Conservation (phyloP, 1,140 invertebrate species). For the Laodelphax striatellus region DNA sequence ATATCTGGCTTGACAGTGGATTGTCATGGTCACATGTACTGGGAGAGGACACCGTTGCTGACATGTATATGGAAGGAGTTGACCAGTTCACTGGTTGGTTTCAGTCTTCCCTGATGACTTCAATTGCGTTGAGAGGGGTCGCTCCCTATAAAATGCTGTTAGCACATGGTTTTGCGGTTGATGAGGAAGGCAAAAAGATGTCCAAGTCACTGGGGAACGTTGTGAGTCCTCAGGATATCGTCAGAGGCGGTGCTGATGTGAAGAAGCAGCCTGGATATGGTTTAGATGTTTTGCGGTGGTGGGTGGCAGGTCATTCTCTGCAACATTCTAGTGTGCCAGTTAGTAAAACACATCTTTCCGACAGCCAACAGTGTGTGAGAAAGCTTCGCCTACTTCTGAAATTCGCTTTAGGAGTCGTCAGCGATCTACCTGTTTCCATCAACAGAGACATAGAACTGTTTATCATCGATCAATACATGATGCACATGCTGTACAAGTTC, state of each 20-base stretch:
- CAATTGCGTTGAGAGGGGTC: constrained; percentile 59
- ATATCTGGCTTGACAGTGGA: constrained; percentile 99
- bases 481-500: constrained; percentile 60
- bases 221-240: constrained; percentile 64
- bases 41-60: constrained; percentile 51
- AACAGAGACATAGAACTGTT: constrained; percentile 11
- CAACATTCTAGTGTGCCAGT: constrained; percentile 63
- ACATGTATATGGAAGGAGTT: constrained; percentile 88
- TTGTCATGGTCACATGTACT: constrained; percentile 78
- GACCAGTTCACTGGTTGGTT: constrained; percentile 99
- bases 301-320: constrained; percentile 75
- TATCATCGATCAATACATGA: constrained; percentile 26
- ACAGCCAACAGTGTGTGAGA: constrained; percentile 56
- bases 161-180: constrained; percentile 92
- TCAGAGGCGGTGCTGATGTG: constrained; percentile 49
- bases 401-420: constrained; percentile 63
- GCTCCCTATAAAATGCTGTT: constrained; percentile 81
- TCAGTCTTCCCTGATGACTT: constrained; percentile 87
- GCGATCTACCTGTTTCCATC: constrained; percentile 30
- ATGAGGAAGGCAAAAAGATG: constrained; percentile 90
- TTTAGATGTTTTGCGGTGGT: constrained; percentile 71
- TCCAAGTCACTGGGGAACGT: constrained; percentile 98
- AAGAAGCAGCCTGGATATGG: constrained; percentile 51
- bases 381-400: constrained; percentile 65
- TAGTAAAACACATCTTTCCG: constrained; percentile 53